Conservation (phyloP, 1,140 invertebrate species). For the Drosophila pallidifrons region DNA sequence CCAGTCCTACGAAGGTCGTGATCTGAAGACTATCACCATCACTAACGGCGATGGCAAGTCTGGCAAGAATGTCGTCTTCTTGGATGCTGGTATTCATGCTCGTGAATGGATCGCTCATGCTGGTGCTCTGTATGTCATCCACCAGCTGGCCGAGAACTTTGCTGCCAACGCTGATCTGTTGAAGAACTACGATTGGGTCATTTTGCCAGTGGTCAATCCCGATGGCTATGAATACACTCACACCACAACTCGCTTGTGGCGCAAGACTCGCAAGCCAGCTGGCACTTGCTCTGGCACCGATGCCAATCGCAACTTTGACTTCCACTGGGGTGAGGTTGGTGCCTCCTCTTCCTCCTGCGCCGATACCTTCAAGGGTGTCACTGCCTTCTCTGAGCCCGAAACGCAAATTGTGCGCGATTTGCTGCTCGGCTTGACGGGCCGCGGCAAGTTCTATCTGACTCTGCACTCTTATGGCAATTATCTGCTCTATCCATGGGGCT, state of each 20-base stretch:
- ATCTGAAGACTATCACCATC: slow-evolving; percentile 86
- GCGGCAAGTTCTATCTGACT: slow-evolving; percentile 89
- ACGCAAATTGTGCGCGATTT: slow-evolving; percentile 85
- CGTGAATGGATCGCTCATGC: slow-evolving; percentile 91
- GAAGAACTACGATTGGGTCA: slow-evolving; percentile 87
- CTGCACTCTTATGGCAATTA: slow-evolving; percentile 90
- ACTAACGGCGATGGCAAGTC: slow-evolving; percentile 80
- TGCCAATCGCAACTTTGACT: slow-evolving; percentile 89
- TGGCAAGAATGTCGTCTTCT: slow-evolving; percentile 86
- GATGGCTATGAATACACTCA: slow-evolving; percentile 85
- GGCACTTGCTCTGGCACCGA: slow-evolving; percentile 87
- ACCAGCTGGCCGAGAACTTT: slow-evolving; percentile 87
- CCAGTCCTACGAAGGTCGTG: slow-evolving; percentile 85
- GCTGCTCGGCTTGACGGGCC: slow-evolving; percentile 85
- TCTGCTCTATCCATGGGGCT: slow-evolving; percentile 91
- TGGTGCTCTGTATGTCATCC: slow-evolving; percentile 87
- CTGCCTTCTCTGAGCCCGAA: slow-evolving; percentile 91
- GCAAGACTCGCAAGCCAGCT: slow-evolving; percentile 85
- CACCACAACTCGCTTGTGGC: slow-evolving; percentile 85
- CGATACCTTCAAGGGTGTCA: slow-evolving; percentile 88
- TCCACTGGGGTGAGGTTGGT: slow-evolving; percentile 89
- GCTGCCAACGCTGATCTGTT: slow-evolving; percentile 84
- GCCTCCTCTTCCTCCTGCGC: slow-evolving; percentile 88
- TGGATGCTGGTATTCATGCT: slow-evolving; percentile 88
- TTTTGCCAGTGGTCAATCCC: slow-evolving; percentile 87